Evolutionary conservation across 2,113 vertebrate genomes (phyloP).

Genomic region (Glaucomys volans): DNA sequence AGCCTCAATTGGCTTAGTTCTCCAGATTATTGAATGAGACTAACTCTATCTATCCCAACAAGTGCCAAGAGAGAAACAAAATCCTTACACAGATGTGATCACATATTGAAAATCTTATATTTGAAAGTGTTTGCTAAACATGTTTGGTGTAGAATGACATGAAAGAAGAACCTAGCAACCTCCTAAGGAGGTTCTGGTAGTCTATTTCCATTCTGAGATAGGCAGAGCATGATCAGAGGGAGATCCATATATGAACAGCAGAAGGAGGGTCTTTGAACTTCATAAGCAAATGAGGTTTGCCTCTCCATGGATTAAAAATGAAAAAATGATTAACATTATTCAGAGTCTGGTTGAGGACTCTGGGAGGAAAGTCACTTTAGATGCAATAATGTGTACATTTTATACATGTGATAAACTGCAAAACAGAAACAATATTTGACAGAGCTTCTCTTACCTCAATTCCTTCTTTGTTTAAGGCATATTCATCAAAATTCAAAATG

Average conservation of each 20-base stretch:
- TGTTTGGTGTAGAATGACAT: not conserved
- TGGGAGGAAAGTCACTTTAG: not conserved
- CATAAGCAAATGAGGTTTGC: not conserved
- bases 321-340: slow-evolving; percentile 29
- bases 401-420: not conserved
- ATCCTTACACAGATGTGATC: not conserved
- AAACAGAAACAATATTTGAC: not conserved
- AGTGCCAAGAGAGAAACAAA: not conserved
- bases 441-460: slow-evolving; percentile 93
- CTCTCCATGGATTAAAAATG: not conserved
- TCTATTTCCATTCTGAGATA: not conserved
- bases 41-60: not conserved
- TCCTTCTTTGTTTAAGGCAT: slow-evolving; percentile 99
- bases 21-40: not conserved
- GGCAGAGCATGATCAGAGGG: not conserved
- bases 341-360: slow-evolving; percentile 4
- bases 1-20: not conserved
- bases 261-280: not conserved
- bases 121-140: not conserved
- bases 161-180: not conserved
- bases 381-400: not conserved
- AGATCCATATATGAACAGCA: not conserved
- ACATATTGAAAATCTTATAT: not conserved
- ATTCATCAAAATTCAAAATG: slow-evolving; percentile 99
- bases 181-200: not conserved